These are phyloP conservation scores for Alfaro cultratus DNA, from an alignment of 2,797 vertebrate species.

Conservation along the genomic window DNA sequence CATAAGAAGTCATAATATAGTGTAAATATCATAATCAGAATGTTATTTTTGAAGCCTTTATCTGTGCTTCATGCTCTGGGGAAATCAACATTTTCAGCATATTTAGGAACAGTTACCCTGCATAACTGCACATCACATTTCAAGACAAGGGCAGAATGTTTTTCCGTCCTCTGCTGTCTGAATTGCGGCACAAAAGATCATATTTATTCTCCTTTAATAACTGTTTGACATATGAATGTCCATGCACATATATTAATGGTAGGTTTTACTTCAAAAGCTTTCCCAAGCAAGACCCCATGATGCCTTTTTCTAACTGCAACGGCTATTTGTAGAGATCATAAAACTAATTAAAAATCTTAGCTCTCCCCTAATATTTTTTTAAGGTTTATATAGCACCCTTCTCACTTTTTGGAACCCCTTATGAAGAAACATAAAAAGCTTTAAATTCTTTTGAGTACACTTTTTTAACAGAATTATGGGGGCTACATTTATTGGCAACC, in stretches of 20 bases:
- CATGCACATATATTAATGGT: constrained; percentile 10
- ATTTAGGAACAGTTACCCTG: constrained; percentile 30
- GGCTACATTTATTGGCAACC: background rate
- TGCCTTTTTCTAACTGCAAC: constrained; percentile 12
- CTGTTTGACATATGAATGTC: constrained; percentile 19
- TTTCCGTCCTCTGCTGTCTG: constrained; percentile 15
- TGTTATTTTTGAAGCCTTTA: constrained; percentile 69
- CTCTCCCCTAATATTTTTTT: constrained; percentile 18
- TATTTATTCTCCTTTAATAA: constrained; percentile 21
- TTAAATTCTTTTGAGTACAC: background rate
- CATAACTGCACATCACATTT: constrained; percentile 23
- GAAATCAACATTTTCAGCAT: constrained; percentile 49
- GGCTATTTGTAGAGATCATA: constrained; percentile 30
- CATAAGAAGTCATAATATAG: constrained; percentile 71
- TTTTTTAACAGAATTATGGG: background rate
- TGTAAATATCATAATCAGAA: constrained; percentile 75
- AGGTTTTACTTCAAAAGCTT: constrained; percentile 17
- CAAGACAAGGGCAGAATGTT: constrained; percentile 28
- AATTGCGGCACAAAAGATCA: constrained; percentile 1
- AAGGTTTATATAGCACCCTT: background rate
- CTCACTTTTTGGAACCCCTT: background rate
- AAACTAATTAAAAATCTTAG: constrained; percentile 20
- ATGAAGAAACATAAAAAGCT: background rate
- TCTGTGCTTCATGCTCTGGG: constrained; percentile 49
- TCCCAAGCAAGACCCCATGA: constrained; percentile 11